Conservation (phyloP, 2,113 vertebrate species). For the Rhinogobius similis region DNA sequence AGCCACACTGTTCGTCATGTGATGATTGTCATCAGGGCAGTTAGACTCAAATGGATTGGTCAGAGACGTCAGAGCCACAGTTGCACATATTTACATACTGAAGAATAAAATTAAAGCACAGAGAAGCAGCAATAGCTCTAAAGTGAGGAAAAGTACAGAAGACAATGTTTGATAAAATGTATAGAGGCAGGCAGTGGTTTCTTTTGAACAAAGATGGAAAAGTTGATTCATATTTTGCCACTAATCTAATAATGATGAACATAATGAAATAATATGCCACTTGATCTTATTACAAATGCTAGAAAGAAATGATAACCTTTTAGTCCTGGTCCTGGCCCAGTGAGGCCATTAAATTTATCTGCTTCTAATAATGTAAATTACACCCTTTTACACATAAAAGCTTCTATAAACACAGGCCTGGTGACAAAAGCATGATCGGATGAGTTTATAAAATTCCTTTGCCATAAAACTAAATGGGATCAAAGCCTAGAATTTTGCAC, state of each 20-base stretch:
- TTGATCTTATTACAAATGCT: not conserved
- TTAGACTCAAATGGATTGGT: constrained; percentile 29
- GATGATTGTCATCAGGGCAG: constrained; percentile 33
- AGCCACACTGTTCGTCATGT: constrained; percentile 37
- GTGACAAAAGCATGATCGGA: too few species aligned
- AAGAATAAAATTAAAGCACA: not conserved
- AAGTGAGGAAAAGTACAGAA: not conserved
- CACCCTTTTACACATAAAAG: too few species aligned
- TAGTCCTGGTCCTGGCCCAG: not conserved
- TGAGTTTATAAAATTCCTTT: too few species aligned
- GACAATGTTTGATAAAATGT: not conserved
- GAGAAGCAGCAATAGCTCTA: not conserved
- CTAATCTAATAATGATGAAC: not conserved
- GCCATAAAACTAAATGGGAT: not conserved
- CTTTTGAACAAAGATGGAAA: not conserved
- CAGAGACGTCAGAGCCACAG: not conserved
- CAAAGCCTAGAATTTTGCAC: not conserved
- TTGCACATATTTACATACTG: not conserved
- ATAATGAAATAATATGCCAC: not conserved
- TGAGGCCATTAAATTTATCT: too few species aligned
- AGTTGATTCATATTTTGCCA: not conserved
- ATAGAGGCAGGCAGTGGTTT: not conserved
- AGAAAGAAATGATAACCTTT: not conserved
- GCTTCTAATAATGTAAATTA: too few species aligned
- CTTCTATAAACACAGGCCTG: too few species aligned